A percentile compares a stretch with the other conserved stretches of the same genome.
Evolutionary conservation across 2,888 invertebrate genomes (phyloP).

Genomic region (Therioaphis trifolii): DNA sequence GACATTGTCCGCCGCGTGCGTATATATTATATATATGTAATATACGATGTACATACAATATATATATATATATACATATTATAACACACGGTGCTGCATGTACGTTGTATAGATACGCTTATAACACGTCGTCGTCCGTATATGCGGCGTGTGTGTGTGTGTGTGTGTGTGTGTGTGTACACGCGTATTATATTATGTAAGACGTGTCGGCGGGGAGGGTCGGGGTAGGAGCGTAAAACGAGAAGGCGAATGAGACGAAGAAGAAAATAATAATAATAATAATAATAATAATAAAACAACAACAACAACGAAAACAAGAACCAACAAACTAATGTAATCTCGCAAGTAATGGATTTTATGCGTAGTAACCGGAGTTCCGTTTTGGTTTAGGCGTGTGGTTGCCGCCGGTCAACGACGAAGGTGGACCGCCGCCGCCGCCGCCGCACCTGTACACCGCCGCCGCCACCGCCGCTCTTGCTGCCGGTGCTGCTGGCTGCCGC

Average conservation of each 20-base stretch:
- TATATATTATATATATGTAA: too few relatives aligned
- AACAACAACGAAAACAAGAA: constrained; percentile 32
- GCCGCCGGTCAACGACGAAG: constrained; percentile 60
- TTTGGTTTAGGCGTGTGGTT: constrained; percentile 58
- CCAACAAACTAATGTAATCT: constrained; percentile 52
- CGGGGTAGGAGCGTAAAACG: constrained; percentile 33
- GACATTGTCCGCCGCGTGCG: background rate
- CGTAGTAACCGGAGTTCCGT: constrained; percentile 61
- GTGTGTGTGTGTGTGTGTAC: too few relatives aligned
- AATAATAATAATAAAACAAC: background rate
- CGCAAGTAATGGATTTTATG: constrained; percentile 60
- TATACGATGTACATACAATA: too few relatives aligned
- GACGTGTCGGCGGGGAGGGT: background rate
- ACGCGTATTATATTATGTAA: background rate
- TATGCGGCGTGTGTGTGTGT: too few relatives aligned
- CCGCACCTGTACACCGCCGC: constrained; percentile 52
- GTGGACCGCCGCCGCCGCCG: constrained; percentile 50
- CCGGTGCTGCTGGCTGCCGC: background rate
- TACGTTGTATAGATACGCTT: background rate
- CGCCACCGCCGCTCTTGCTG: background rate
- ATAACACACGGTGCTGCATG: too few relatives aligned
- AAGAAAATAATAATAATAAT: background rate
- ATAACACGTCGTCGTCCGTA: background rate
- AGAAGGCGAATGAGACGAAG: constrained; percentile 24
- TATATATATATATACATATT: too few relatives aligned